Percentiles rank a stretch among this genome's conserved stretches.
phyloP scores from a whole-genome alignment of 2,113 vertebrate species.

The Xiphophorus couchianus region DNA sequence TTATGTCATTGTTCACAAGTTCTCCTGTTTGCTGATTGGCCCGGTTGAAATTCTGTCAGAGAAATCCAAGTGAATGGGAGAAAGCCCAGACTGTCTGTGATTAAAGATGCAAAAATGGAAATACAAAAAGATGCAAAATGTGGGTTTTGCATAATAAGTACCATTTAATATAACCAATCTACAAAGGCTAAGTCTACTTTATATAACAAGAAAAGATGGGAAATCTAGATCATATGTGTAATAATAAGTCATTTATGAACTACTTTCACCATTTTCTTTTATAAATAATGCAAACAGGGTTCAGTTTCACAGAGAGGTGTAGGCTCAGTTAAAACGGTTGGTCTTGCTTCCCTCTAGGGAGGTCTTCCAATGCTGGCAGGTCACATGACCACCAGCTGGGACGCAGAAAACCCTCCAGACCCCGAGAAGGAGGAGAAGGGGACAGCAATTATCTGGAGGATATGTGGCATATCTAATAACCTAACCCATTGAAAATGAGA shows the following conservation, averaged over 20 bases:
- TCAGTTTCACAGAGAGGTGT: slow-evolving; percentile 48
- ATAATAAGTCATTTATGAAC: slow-evolving; percentile 29
- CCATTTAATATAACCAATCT: not conserved
- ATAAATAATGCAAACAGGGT: slow-evolving; percentile 71
- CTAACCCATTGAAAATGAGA: slow-evolving; percentile 34
- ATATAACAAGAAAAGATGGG: slow-evolving; percentile 20
- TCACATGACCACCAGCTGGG: slow-evolving; percentile 62
- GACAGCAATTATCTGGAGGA: slow-evolving; percentile 39
- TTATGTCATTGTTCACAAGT: no score
- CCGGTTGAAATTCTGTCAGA: no score
- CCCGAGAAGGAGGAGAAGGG: slow-evolving; percentile 12
- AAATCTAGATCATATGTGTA: not conserved
- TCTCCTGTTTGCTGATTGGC: no score
- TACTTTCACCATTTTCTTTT: slow-evolving; percentile 36
- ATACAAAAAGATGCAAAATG: no score
- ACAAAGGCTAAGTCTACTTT: slow-evolving; percentile 22
- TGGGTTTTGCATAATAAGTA: not conserved
- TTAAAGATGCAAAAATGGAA: no score
- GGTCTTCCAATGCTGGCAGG: slow-evolving; percentile 29
- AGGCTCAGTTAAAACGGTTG: slow-evolving; percentile 35
- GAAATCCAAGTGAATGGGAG: no score
- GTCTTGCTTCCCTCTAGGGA: slow-evolving; percentile 57
- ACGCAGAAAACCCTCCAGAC: slow-evolving; percentile 32
- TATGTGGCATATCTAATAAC: slow-evolving; percentile 50
- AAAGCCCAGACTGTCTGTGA: no score